Percentiles rank a stretch among this genome's conserved stretches.
Conservation (phyloP, 2,113 vertebrate genomes). For the Takifugu flavidus region DNA sequence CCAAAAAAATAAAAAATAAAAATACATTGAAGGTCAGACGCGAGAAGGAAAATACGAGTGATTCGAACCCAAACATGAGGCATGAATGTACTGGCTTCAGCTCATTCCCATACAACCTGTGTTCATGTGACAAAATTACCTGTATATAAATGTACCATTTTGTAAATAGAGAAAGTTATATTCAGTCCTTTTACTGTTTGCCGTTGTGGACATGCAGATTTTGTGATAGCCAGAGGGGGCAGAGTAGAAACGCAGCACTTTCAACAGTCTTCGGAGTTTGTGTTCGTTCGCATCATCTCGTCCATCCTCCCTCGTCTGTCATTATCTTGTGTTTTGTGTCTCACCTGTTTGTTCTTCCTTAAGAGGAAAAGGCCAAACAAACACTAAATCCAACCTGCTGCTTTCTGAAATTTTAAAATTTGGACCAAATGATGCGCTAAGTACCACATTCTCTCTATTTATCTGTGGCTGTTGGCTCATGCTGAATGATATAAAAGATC, state of each 20-base stretch:
- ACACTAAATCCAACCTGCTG: neutral
- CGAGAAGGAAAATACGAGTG: slow-evolving; percentile 12
- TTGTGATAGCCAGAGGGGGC: slow-evolving; percentile 35
- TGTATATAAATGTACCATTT: slow-evolving; percentile 71
- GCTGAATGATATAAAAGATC: slow-evolving; percentile 47
- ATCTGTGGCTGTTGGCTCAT: slow-evolving; percentile 21
- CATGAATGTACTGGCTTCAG: slow-evolving; percentile 61
- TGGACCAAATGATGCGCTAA: too few species aligned
- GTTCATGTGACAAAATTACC: slow-evolving; percentile 50
- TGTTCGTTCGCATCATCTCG: slow-evolving; percentile 24
- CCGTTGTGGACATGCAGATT: slow-evolving; percentile 56
- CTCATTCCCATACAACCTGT: slow-evolving; percentile 64
- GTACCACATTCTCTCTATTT: too few species aligned
- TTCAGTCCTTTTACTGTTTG: slow-evolving; percentile 68
- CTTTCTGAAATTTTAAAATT: neutral
- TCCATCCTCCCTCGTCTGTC: slow-evolving; percentile 6
- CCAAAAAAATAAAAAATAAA: too few species aligned
- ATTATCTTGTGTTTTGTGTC: slow-evolving; percentile 1
- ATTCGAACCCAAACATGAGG: slow-evolving; percentile 26
- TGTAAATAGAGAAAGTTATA: slow-evolving; percentile 72
- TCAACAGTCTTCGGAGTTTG: slow-evolving; percentile 33
- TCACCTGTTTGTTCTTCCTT: slow-evolving; percentile 11
- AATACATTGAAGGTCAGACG: neutral
- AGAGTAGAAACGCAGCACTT: slow-evolving; percentile 53
- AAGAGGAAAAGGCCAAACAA: neutral